A percentile compares a stretch with the other conserved stretches of the same genome.
These are phyloP conservation scores for Sipha flava DNA, from an alignment of 1,140 invertebrate species.

Conservation along the genomic window DNA sequence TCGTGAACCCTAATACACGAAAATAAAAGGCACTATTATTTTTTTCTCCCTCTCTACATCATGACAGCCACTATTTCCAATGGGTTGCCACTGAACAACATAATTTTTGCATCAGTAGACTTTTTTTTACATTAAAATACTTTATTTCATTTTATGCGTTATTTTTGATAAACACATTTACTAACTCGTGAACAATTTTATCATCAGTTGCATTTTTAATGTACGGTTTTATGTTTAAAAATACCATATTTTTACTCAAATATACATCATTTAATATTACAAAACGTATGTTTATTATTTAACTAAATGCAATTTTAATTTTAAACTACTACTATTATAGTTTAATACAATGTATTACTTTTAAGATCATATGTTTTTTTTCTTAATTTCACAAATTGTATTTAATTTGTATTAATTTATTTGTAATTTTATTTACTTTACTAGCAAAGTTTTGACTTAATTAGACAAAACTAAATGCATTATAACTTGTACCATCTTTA, in stretches of 20 bases:
- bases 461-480: too few species aligned
- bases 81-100: neutral
- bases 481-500: too few species aligned
- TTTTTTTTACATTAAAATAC: neutral
- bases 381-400: too few species aligned
- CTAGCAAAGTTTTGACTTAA: too few species aligned
- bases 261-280: neutral
- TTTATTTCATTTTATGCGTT: neutral
- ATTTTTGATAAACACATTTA: neutral
- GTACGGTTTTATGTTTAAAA: neutral
- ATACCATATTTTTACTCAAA: neutral
- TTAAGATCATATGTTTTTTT: too few species aligned
- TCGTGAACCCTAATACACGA: slow-evolving; percentile 25
- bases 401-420: too few species aligned
- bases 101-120: slow-evolving; percentile 26
- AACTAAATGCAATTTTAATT: too few species aligned
- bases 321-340: too few species aligned
- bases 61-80: neutral
- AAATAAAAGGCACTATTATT: slow-evolving; percentile 31
- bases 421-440: too few species aligned
- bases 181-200: neutral
- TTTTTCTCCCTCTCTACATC: neutral
- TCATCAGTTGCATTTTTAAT: neutral
- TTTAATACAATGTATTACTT: too few species aligned
- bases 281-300: too few species aligned